Base-by-base conservation (phyloP, 2,113 vertebrate species). In the Phaethornis superciliosus region DNA sequence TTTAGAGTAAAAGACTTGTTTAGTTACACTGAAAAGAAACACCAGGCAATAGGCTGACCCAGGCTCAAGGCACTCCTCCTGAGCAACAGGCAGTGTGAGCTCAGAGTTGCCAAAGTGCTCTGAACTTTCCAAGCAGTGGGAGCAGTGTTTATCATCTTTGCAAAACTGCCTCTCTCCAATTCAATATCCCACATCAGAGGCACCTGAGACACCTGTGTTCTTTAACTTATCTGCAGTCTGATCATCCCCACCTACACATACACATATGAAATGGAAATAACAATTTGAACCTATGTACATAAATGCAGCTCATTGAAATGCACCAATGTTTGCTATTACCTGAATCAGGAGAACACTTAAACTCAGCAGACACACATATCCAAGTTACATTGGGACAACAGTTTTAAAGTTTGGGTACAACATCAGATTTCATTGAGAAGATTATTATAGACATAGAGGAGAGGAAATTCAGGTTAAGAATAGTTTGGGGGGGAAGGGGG, bases 231-330 rank as follows among this genome's bases (percentile, higher is more conserved):
- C 85, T 86, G 52, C 60, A 78, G 64, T 40, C 60, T 85, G 67
- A 93, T 88, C 44, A 68, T 89, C 23, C 54, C 75, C 78, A 42
- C 89, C 81, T 44, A 87, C 91, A 47, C 51, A 85, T 4, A 33
- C 51, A 37, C n/a, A 15, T 32, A 59, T 42, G 68, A 89, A 51
- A 86, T 95, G 79, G 93, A 95, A 96, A 91, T 95, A 95, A 85
- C 81, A 80, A 91, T 85, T 91, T 52, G 83, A 89, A 85, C 24
- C 64, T 26, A 54, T 74, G 59, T 83, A 54, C 82, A 84, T 93
- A 88, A 91, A 86, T 56, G 35, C 71, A 81, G 64, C 27, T 85
- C 64, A 89, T 70, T 80, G 71, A 74, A 93, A 91, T 22, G 75
- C 23, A 32, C 27, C 70, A 5, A 37, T 54, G 56, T 37, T 18